Base-by-base conservation (phyloP, 1,140 invertebrate species). In the Zaprionus davidi region DNA sequence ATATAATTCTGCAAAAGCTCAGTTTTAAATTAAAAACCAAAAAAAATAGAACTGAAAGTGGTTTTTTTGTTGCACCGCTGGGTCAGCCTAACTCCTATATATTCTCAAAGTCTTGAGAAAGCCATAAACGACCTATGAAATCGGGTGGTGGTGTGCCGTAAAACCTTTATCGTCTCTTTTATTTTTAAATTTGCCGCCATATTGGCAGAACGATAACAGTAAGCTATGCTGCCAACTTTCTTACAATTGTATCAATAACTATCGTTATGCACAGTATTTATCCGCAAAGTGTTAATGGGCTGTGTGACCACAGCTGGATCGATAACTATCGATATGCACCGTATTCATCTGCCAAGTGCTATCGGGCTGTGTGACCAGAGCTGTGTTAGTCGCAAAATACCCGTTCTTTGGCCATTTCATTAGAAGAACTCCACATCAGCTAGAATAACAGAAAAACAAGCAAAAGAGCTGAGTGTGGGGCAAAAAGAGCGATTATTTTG, bases 351-450 rank as follows among this genome's bases (percentile, higher is more conserved):
- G 13, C 13, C 1, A 15, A 15, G 3, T 17, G n/a, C 7, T 17
- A 9, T 17, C n/a, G 7, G n/a, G 6, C 41, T 17, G 41, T 46
- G n/a, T 46, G 41, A 46, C 41, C 41, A 46, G 3, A 46, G 41
- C 2, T 46, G 7, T 46, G 41, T 17, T 46, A 46, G n/a, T 46
- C 7, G 6, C n/a, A 46, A 46, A 46, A 46, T 46, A 46, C 41
- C 7, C 3, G 41, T 17, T 46, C 17, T 46, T 17, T 11, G 3
- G 41, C 2, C 6, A 49, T 36, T 51, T 49, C 56, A 24, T 60
- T 59, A 49, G 20, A 60, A 69, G 66, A 69, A 69, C 66, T 69
- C 66, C 66, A 69, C 66, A 69, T 69, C 66, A 69, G 66, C 62
- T 66, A 66, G 60, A 72, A 72, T 66, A 72, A 44, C 36, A 72